phyloP scores from a whole-genome alignment of 2,888 invertebrate genomes.

The Branchipolynoe longqiensis region DNA sequence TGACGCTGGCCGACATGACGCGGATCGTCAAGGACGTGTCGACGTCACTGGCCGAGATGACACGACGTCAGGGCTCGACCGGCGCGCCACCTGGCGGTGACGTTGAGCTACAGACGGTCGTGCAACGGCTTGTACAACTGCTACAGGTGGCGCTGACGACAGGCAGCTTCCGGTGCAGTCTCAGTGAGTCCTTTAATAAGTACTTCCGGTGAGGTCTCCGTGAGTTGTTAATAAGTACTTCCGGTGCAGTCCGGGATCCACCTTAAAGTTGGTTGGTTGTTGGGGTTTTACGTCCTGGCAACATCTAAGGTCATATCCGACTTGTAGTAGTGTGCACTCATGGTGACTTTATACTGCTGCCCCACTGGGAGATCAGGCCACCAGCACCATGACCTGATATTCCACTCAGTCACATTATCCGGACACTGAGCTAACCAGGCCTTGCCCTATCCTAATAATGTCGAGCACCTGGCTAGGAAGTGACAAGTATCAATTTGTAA shows the following conservation, averaged over 20 bases:
- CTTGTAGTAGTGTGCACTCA: no score
- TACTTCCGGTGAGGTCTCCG: not conserved
- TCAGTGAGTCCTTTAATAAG: constrained; percentile 60
- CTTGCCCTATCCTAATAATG: no score
- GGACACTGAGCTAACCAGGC: no score
- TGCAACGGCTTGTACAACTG: constrained; percentile 92
- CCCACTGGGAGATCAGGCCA: no score
- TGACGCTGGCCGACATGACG: constrained; percentile 71
- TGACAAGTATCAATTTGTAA: no score
- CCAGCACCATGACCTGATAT: no score
- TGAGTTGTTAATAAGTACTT: not conserved
- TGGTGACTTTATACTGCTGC: no score
- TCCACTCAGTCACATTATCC: no score
- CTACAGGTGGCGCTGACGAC: constrained; percentile 90
- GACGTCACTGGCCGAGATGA: constrained; percentile 25
- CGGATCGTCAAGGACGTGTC: constrained; percentile 61
- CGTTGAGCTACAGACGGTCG: constrained; percentile 83
- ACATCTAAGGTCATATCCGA: no score
- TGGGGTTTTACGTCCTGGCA: no score
- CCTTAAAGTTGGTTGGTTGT: no score
- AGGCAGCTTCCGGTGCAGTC: constrained; percentile 83
- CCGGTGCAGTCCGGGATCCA: not conserved
- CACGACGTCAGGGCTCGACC: constrained; percentile 64
- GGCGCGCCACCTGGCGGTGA: constrained; percentile 65
- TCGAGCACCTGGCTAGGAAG: no score